A percentile compares a stretch with the other conserved stretches of the same genome.
These are phyloP conservation scores for Zootermopsis nevadensis DNA, from an alignment of 2,888 invertebrate species.

Conservation along the genomic window DNA sequence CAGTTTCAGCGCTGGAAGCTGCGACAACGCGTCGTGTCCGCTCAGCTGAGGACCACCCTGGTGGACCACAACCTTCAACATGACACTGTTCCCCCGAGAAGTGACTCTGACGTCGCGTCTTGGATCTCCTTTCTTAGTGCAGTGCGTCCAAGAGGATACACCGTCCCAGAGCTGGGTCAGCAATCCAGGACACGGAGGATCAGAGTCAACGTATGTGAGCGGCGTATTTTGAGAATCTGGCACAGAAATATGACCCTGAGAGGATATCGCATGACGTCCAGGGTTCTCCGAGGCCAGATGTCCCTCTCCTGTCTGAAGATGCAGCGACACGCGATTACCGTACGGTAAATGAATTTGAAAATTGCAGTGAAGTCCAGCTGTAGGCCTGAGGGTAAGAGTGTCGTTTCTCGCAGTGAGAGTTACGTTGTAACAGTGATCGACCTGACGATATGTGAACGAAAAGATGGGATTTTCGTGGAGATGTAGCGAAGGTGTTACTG, in stretches of 20 bases:
- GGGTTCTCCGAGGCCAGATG: neutral
- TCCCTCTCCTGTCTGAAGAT: slow-evolving; percentile 68
- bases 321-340: slow-evolving; percentile 74
- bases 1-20: slow-evolving; percentile 45
- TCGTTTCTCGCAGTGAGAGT: slow-evolving; percentile 73
- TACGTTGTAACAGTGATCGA: slow-evolving; percentile 79
- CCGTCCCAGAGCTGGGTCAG: slow-evolving; percentile 70
- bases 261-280: neutral
- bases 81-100: slow-evolving; percentile 69
- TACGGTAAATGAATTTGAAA: slow-evolving; percentile 78
- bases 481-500: slow-evolving; percentile 60
- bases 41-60: neutral
- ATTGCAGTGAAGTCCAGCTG: slow-evolving; percentile 72
- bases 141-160: slow-evolving; percentile 70
- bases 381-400: slow-evolving; percentile 73
- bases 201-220: slow-evolving; percentile 39
- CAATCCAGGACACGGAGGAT: slow-evolving; percentile 68
- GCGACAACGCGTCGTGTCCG: slow-evolving; percentile 3
- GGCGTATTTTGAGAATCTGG: neutral
- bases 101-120: slow-evolving; percentile 70
- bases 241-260: neutral
- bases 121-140: slow-evolving; percentile 70
- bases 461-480: slow-evolving; percentile 75
- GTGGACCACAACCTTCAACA: slow-evolving; percentile 48
- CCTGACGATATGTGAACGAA: slow-evolving; percentile 73